Evolutionary conservation across 1,140 invertebrate genomes (phyloP).

Genomic region (Ericerus pela): DNA sequence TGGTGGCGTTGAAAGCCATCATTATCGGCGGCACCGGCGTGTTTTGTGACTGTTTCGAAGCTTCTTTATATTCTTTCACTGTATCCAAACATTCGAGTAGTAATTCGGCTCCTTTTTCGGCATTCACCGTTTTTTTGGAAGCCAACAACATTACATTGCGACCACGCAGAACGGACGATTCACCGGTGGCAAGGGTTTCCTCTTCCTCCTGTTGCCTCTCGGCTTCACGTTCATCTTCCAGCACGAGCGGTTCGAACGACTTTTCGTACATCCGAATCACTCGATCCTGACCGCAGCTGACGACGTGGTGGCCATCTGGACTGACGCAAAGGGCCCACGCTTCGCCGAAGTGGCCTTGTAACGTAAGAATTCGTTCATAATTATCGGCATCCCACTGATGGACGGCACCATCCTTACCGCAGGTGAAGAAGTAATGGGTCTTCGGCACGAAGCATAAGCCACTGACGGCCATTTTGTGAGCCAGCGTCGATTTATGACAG

Average conservation of each 20-base stretch:
- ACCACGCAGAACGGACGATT: constrained; percentile 47
- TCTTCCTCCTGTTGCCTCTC: constrained; percentile 57
- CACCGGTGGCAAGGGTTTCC: constrained; percentile 51
- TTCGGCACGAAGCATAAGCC: constrained; percentile 72
- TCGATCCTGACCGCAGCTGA: constrained; percentile 75
- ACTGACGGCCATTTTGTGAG: constrained; percentile 89
- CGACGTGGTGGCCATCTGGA: constrained; percentile 61
- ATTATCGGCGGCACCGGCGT: constrained; percentile 51
- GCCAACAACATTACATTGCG: constrained; percentile 62
- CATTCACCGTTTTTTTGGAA: constrained; percentile 76
- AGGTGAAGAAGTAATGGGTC: constrained; percentile 87
- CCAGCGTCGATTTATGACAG: constrained; percentile 74
- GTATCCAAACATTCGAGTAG: constrained; percentile 76
- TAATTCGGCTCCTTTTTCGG: constrained; percentile 76
- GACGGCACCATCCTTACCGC: constrained; percentile 80
- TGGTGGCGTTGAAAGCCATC: constrained; percentile 54
- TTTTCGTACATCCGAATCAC: constrained; percentile 75
- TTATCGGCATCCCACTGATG: constrained; percentile 96
- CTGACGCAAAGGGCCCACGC: constrained; percentile 60
- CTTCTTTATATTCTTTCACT: constrained; percentile 47
- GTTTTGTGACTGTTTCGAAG: constrained; percentile 33
- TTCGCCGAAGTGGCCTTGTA: constrained; percentile 72
- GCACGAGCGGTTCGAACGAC: constrained; percentile 73
- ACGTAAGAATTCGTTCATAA: constrained; percentile 75
- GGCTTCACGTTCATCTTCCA: constrained; percentile 81